Base-by-base conservation (phyloP, 2,888 invertebrate species). In the Cantharis rustica region DNA sequence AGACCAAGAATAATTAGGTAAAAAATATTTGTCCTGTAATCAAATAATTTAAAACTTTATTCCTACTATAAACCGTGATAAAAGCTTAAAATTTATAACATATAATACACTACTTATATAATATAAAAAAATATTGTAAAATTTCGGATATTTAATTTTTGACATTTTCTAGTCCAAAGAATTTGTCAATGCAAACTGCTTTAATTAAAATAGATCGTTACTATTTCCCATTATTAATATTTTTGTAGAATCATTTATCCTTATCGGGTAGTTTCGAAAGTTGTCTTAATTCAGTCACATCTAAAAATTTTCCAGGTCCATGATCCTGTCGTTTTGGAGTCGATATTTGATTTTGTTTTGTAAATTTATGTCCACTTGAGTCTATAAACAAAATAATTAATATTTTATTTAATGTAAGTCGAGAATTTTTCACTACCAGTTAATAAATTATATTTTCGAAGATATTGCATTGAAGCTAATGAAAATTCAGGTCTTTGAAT, bases 401-500 rank as follows among this genome's bases (percentile, higher is more conserved):
- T 15, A 31, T 27, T 68, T 7, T 10, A 10, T 68, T 61, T n/a
- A 61, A 26, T 5, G 1, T 16, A 16, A 15, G 16, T 69, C 11
- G 1, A n/a, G 9, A 47, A 47, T 47, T 7, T 47, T n/a, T 7
- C 5, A 47, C 9, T 75, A 74, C 77, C 78, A 63, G 47, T 71
- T 27, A 83, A 63, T 16, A 93, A 85, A 84, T 92, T 91, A 86
- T 93, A 93, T 82, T 91, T 91, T 84, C 93, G 92, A 90, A 94
- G 91, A 85, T 94, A 93, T 82, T 93, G 92, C 84, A 92, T 90
- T 10, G 93, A 93, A n/a, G 93, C 93, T 82, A 93, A 90, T 3
- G 93, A 93, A 90, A 93, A 91, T 81, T 94, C 93, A 20, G 89
- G 90, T 10, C 88, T 81, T 71, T 81, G 83, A 61, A 80, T 80